These are phyloP conservation scores for Sinella curviseta DNA, from an alignment of 1,140 invertebrate species.

Conservation along the genomic window DNA sequence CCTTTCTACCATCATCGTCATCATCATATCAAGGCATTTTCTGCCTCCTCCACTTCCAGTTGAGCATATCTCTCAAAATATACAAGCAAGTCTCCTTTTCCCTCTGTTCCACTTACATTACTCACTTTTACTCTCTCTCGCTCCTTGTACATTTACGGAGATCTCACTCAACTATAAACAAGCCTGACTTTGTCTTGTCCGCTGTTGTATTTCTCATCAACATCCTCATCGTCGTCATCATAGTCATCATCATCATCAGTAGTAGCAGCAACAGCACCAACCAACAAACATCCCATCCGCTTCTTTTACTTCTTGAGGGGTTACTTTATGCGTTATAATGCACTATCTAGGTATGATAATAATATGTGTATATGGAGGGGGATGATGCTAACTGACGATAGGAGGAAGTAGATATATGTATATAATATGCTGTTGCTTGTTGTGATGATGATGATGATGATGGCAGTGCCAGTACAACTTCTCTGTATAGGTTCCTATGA, in stretches of 20 bases:
- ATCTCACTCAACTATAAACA: conserved; percentile 27
- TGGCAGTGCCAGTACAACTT: no score
- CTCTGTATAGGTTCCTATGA: no score
- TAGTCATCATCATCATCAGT: no score
- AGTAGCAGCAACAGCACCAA: no score
- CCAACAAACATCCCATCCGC: conserved; percentile 1
- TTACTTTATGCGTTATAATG: no score
- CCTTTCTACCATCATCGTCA: no score
- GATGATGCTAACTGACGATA: no score
- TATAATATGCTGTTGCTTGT: neutral
- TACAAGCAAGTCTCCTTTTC: conserved; percentile 20
- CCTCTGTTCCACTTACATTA: conserved; percentile 15
- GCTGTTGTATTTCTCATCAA: neutral
- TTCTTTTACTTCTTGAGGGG: conserved; percentile 12
- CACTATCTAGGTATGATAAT: no score
- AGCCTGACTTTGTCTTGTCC: conserved; percentile 21
- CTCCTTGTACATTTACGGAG: neutral
- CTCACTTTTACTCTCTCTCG: conserved; percentile 29
- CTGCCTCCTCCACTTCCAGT: neutral
- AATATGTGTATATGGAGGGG: no score
- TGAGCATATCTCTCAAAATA: neutral
- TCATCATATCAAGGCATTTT: neutral
- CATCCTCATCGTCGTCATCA: neutral
- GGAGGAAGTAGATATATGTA: no score
- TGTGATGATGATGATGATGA: conserved; percentile 9